phyloP scores from a whole-genome alignment of 2,113 vertebrate genomes.

The Thymallus thymallus region DNA sequence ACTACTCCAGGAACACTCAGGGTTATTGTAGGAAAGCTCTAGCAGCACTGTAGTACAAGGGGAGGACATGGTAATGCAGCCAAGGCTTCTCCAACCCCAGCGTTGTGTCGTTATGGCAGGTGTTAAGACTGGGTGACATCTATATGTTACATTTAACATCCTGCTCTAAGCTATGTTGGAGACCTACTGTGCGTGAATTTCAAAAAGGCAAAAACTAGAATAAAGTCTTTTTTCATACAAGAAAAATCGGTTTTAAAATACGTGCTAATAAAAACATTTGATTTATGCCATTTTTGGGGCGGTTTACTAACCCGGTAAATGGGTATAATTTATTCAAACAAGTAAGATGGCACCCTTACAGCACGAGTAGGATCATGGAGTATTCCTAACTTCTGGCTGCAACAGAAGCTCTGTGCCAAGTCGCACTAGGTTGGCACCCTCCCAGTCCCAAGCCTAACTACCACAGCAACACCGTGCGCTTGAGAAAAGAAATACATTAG shows the following conservation, averaged over 20 bases:
- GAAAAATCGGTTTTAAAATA: too few relatives aligned
- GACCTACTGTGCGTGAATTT: too few relatives aligned
- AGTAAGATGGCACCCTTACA: background rate
- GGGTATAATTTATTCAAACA: background rate
- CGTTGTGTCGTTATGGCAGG: too few relatives aligned
- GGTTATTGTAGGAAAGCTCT: slow-evolving; percentile 71
- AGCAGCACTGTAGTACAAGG: slow-evolving; percentile 18
- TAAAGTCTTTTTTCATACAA: too few relatives aligned
- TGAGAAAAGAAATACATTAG: background rate
- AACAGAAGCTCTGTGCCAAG: background rate
- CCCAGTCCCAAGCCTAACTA: too few relatives aligned
- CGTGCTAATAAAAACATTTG: too few relatives aligned
- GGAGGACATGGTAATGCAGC: background rate
- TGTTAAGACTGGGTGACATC: too few relatives aligned
- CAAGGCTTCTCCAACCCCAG: background rate
- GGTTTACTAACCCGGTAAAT: background rate
- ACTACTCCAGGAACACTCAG: slow-evolving; percentile 56
- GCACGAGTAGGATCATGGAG: background rate
- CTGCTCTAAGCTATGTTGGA: too few relatives aligned
- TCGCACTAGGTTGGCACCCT: background rate
- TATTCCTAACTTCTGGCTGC: background rate
- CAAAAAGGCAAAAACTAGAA: too few relatives aligned
- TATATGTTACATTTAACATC: too few relatives aligned
- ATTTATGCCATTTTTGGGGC: too few relatives aligned
- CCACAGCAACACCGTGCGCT: too few relatives aligned